Base-by-base conservation (phyloP, 2,888 invertebrate species). In the Zeuzera pyrina region DNA sequence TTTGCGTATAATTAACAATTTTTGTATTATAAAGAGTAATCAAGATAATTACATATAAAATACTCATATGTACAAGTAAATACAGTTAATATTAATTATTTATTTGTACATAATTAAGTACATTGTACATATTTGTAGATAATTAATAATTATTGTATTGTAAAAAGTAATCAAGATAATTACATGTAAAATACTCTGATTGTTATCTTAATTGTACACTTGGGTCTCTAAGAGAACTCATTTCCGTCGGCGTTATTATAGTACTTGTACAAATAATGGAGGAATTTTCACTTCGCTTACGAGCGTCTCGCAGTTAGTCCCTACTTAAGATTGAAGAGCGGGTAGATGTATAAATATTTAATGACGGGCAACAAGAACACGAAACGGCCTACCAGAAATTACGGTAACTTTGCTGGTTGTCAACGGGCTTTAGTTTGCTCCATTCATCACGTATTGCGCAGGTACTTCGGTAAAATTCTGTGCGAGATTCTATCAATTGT, bases 201-300 rank as follows among this genome's bases (percentile, higher is more conserved):
- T 12, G 34, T 38, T 42, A 39, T 42, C 38, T 42, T 42, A 39
- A 42, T 39, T 37, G 39, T 29, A 27, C 32, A 34, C 36, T 32
- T 26, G 33, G 28, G 38, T 31, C 41, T 38, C 38, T 47, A 41
- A 52, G 52, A 45, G 49, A 50, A 52, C 37, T 49, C 45, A 38
- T 54, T 52, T 47, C 33, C 40, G 38, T 31, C 33, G 38, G 39
- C 35, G 36, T 43, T 42, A 47, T 46, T 41, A 40, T 35, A 5
- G 19, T 8, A 42, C 39, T 42, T 43, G 36, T 32, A 40, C 45
- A 45, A 52, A 51, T 49, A 42, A 49, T 47, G 34, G 38, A 41
- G 39, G 11, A 14, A 35, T 30, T 14, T 22, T 19, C 12, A 30
- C 21, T 30, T 21, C 7, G 12, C 13, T 27, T n/a, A 29, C 22